phyloP scores from a whole-genome alignment of 2,113 vertebrate genomes.

The Neotragus moschatus region DNA sequence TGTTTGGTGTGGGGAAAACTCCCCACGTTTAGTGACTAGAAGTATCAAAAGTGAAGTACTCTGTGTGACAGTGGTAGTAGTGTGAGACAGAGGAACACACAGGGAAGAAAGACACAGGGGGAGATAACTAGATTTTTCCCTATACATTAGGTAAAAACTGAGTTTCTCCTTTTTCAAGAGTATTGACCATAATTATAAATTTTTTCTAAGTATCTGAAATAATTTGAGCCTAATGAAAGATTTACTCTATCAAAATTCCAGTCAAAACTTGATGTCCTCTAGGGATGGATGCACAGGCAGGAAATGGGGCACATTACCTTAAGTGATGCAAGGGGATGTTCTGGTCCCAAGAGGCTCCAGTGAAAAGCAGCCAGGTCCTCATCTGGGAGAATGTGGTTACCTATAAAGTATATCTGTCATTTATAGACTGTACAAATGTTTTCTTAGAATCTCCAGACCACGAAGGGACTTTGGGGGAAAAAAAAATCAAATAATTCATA shows the following conservation, averaged over 20 bases:
- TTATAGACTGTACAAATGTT: slow-evolving; percentile 36
- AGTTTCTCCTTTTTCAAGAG: background rate
- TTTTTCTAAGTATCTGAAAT: slow-evolving; percentile 6
- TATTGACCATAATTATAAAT: background rate
- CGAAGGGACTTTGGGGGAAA: background rate
- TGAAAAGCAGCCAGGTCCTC: slow-evolving; percentile 96
- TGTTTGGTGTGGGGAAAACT: background rate
- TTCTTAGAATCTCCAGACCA: background rate
- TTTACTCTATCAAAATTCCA: background rate
- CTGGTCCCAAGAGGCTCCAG: slow-evolving; percentile 94
- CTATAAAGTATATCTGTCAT: slow-evolving; percentile 74
- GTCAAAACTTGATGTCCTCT: background rate
- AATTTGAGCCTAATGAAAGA: slow-evolving; percentile 16
- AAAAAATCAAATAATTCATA: slow-evolving; percentile 44
- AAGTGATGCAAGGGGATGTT: slow-evolving; percentile 93
- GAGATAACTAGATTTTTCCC: background rate
- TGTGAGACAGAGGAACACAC: background rate
- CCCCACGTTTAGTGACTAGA: background rate
- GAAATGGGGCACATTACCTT: slow-evolving; percentile 81
- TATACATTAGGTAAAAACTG: background rate
- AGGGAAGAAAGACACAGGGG: background rate
- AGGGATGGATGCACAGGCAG: background rate
- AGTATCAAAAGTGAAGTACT: background rate
- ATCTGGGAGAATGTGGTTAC: slow-evolving; percentile 95
- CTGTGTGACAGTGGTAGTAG: background rate